Percentiles rank a stretch among this genome's conserved stretches.
Conservation (phyloP, 2,888 invertebrate species). For the Phoronis australis region DNA sequence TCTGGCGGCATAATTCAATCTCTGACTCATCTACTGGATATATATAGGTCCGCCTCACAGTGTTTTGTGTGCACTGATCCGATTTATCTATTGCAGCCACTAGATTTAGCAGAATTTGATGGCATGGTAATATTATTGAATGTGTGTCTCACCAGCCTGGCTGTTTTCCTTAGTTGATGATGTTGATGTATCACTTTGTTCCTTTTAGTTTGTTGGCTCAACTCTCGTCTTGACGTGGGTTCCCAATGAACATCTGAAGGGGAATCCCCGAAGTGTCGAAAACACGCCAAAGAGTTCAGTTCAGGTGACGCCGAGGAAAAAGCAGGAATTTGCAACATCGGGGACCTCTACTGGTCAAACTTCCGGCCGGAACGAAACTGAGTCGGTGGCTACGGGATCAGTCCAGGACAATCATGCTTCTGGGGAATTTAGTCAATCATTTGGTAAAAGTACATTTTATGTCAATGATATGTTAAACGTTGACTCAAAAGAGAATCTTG, state of each 20-base stretch:
- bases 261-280: constrained; percentile 63
- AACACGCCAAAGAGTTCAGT: constrained; percentile 46
- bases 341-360: constrained; percentile 1
- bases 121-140: too few relatives aligned
- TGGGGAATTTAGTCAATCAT: constrained; percentile 6
- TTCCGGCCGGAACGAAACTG: neutral
- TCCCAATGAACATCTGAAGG: constrained; percentile 81
- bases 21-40: too few relatives aligned
- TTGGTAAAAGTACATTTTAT: neutral
- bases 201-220: constrained; percentile 54
- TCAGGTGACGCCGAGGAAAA: constrained; percentile 32
- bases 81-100: too few relatives aligned
- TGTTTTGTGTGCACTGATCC: too few relatives aligned
- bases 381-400: neutral
- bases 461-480: neutral
- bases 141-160: too few relatives aligned
- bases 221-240: constrained; percentile 91
- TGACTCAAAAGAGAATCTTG: neutral
- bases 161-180: too few relatives aligned
- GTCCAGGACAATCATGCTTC: constrained; percentile 1
- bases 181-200: too few relatives aligned
- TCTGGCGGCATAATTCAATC: too few relatives aligned
- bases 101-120: too few relatives aligned
- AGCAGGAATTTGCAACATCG: constrained; percentile 36
- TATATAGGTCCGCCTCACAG: too few relatives aligned